Conservation (phyloP, 2,113 vertebrate genomes). For the Lipophrys pholis region DNA sequence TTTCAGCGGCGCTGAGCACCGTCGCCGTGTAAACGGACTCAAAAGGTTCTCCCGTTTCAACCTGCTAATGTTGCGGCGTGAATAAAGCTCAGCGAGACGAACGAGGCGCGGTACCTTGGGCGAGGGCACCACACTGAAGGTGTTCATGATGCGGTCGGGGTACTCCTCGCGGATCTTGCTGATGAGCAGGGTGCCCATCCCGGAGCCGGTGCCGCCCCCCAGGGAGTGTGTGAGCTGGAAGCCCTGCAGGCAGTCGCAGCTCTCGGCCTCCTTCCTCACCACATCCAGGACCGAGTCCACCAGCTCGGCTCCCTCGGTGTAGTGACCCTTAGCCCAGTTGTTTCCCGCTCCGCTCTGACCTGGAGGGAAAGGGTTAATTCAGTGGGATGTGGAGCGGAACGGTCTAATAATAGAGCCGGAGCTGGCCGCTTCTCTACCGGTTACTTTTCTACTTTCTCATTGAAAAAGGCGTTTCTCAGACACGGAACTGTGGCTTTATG, state of each 20-base stretch:
- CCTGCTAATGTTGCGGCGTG: no score
- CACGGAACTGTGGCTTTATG: no score
- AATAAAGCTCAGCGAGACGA: neutral
- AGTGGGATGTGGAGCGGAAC: no score
- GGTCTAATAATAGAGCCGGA: no score
- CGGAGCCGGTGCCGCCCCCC: slow-evolving; percentile 90
- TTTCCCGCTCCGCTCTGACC: slow-evolving; percentile 94
- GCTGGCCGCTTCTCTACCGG: no score
- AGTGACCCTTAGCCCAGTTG: slow-evolving; percentile 95
- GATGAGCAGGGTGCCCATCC: slow-evolving; percentile 92
- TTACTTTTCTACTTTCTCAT: no score
- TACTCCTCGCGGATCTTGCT: slow-evolving; percentile 95
- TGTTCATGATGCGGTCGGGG: slow-evolving; percentile 94
- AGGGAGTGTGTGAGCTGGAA: slow-evolving; percentile 94
- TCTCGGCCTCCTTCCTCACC: slow-evolving; percentile 92
- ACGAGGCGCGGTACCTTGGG: slow-evolving; percentile 74
- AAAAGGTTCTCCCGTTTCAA: no score
- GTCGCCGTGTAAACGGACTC: no score
- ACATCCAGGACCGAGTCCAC: slow-evolving; percentile 94
- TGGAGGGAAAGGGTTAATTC: slow-evolving; percentile 48
- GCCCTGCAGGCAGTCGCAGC: slow-evolving; percentile 93
- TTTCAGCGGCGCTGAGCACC: no score
- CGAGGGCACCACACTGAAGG: slow-evolving; percentile 90
- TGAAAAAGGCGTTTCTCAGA: no score
- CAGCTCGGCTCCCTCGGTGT: slow-evolving; percentile 92